Conservation (phyloP, 2,888 invertebrate species). For the Campaea margaritaria region DNA sequence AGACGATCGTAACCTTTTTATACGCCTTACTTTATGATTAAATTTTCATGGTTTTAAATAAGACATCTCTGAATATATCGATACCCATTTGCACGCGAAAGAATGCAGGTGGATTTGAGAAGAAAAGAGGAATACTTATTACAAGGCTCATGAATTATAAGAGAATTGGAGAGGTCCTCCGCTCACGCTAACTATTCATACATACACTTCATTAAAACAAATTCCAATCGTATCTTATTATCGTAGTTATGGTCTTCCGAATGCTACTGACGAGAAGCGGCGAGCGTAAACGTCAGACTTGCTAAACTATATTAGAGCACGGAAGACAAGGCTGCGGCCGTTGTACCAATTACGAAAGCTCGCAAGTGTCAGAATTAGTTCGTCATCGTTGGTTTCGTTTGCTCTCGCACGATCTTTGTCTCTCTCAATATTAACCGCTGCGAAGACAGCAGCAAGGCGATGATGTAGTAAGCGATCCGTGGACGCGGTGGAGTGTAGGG, state of each 20-base stretch:
- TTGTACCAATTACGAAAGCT: constrained; percentile 44
- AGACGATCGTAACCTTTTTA: constrained; percentile 67
- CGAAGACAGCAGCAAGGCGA: constrained; percentile 41
- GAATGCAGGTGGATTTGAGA: background rate
- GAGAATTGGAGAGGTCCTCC: no score
- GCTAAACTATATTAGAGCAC: constrained; percentile 38
- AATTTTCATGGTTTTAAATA: constrained; percentile 52
- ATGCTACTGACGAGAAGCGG: constrained; percentile 41
- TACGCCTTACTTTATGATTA: constrained; percentile 58
- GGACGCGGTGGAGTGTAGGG: constrained; percentile 43
- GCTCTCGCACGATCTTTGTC: constrained; percentile 30
- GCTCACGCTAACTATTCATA: no score
- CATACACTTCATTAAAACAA: no score
- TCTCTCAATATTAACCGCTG: constrained; percentile 29
- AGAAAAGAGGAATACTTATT: background rate
- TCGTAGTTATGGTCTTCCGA: constrained; percentile 24
- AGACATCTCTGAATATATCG: constrained; percentile 42
- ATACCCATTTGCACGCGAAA: constrained; percentile 17
- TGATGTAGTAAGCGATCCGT: constrained; percentile 36
- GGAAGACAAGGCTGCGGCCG: constrained; percentile 35
- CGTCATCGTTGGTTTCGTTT: constrained; percentile 35
- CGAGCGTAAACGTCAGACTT: constrained; percentile 44
- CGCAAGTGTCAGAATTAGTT: constrained; percentile 35
- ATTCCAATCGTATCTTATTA: constrained; percentile 22
- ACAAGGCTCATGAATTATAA: background rate